Evolutionary conservation across 2,888 invertebrate species (phyloP).

Genomic region (Athalia cordata): DNA sequence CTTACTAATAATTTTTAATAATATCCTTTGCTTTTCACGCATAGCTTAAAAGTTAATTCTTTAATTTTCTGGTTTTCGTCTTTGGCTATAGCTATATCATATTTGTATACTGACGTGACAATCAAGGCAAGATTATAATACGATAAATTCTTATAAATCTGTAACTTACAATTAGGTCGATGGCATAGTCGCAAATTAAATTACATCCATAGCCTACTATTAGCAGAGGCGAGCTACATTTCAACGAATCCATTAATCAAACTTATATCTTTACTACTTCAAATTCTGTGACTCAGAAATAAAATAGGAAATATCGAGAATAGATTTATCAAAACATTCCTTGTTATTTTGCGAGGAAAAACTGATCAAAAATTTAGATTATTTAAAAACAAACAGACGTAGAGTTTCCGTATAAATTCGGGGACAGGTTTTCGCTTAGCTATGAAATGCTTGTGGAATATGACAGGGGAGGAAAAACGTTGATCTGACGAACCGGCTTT

Average conservation of each 20-base stretch:
- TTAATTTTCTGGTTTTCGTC: background rate
- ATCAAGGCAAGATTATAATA: conserved; percentile 43
- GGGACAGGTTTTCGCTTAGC: background rate
- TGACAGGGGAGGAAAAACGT: background rate
- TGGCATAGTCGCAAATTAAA: conserved; percentile 35
- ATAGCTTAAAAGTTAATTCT: conserved; percentile 15
- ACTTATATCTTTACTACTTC: too few species aligned
- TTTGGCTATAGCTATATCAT: conserved; percentile 19
- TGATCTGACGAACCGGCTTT: background rate
- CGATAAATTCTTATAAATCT: conserved; percentile 29
- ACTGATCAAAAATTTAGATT: too few species aligned
- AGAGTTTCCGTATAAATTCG: too few species aligned
- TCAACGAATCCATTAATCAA: too few species aligned
- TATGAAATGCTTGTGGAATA: background rate
- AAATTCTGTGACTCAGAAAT: too few species aligned
- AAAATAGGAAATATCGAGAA: background rate
- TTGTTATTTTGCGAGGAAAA: background rate
- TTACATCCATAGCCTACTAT: background rate
- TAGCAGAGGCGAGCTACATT: background rate
- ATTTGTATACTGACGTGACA: conserved; percentile 39
- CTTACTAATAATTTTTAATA: conserved; percentile 32
- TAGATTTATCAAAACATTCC: conserved; percentile 20
- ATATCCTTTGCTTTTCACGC: conserved; percentile 29
- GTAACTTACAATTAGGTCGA: conserved; percentile 16
- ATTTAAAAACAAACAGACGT: too few species aligned